Evolutionary conservation across 2,888 invertebrate genomes (phyloP), one percentile per base, ranked within the genome.

Genomic region (Diarsia brunnea): DNA sequence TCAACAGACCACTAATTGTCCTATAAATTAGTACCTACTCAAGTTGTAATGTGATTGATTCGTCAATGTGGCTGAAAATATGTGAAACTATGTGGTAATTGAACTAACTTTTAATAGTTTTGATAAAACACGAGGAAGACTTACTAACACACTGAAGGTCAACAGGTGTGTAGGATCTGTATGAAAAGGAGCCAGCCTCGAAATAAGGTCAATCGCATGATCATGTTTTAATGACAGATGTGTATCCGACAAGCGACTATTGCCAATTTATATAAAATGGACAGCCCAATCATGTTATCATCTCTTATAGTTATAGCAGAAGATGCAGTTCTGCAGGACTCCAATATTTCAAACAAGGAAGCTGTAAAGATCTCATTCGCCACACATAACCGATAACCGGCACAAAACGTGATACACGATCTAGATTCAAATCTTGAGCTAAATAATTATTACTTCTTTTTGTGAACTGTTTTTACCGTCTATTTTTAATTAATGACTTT

Each of bases 381-480:
- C 65, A 85, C 87, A 75, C 75, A 61, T 58, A 24, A 65, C 73
- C 79, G 75, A 75, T 74, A 69, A 79, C 82, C 82, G 61, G 73
- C 65, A 67, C 75, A 55, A 81, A 85, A 68, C 81, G 85, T 87
- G 78, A 75, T 43, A 73, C 87, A 86, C 86, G 87, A 84, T 72
- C 84, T 77, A 86, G 60, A 84, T 84, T 69, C 61, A 63, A 65
- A 74, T 78, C 72, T 64, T 65, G n/a, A 67, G 55, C 73, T 75
- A 60, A 71, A 63, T 78, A 51, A 86, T 79, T 67, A 58, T 73
- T 69, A 64, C 43, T 60, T 31, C 73, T 84, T 84, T 83, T 79
- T 79, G 53, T 71, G 19, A 43, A 55, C 43, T 38, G 38, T 84
- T 86, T 79, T 86, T 86, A 65, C 60, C 19, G 53, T 3, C 47